These are phyloP conservation scores for Netelia melanura DNA, from an alignment of 2,888 invertebrate species.

Conservation along the genomic window DNA sequence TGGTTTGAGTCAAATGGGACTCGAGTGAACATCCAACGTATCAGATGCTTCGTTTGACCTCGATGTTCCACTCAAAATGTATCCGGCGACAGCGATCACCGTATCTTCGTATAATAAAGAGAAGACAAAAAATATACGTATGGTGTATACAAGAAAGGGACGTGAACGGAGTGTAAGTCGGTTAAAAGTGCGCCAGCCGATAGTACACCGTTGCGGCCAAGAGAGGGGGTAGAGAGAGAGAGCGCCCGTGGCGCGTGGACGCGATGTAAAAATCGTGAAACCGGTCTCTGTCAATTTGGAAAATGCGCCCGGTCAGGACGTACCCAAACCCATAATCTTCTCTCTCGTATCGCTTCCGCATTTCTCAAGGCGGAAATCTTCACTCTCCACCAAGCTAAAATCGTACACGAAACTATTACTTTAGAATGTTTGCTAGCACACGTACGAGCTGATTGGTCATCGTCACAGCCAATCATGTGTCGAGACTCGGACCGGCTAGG, in stretches of 20 bases:
- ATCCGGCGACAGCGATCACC: too few species aligned
- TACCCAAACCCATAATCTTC: neutral
- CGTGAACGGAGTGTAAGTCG: conserved; percentile 32
- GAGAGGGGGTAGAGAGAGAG: neutral
- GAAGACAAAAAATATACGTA: conserved; percentile 9
- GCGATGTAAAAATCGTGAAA: conserved; percentile 31
- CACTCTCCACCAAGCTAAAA: neutral
- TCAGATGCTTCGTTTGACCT: too few species aligned
- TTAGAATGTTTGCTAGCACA: too few species aligned
- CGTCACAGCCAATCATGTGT: too few species aligned
- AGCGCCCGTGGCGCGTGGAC: neutral
- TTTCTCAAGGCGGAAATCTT: conserved; percentile 4
- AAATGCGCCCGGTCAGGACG: conserved; percentile 12
- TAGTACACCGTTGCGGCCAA: neutral
- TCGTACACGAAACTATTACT: conserved; percentile 42
- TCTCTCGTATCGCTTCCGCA: conserved; percentile 13
- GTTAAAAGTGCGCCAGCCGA: conserved; percentile 47
- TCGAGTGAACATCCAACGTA: too few species aligned
- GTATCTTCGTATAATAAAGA: too few species aligned
- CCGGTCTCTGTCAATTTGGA: conserved; percentile 55
- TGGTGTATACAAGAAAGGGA: conserved; percentile 1
- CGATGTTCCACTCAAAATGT: too few species aligned
- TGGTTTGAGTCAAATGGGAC: too few species aligned
- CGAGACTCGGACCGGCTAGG: too few species aligned
- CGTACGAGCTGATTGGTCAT: too few species aligned